phyloP scores from a whole-genome alignment of 2,113 vertebrate genomes.

The Dasyornis broadbenti region DNA sequence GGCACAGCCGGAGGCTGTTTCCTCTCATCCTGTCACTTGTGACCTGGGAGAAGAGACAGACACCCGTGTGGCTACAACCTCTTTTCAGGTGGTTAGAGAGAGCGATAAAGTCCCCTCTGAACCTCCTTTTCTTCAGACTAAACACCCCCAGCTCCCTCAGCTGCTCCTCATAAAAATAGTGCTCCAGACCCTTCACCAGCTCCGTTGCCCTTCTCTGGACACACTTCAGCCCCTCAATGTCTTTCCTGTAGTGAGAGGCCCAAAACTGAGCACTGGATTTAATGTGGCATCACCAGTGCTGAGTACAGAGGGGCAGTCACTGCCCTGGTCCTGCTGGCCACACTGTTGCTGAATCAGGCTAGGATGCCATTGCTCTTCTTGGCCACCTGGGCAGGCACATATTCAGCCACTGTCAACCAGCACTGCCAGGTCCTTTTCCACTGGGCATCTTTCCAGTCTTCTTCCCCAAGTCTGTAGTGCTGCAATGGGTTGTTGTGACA shows the following conservation, averaged over 20 bases:
- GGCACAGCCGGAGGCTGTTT: not conserved
- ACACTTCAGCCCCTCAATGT: rapidly evolving
- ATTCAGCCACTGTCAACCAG: not conserved
- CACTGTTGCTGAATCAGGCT: too few species aligned
- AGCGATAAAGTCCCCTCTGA: not conserved
- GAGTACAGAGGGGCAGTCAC: not conserved
- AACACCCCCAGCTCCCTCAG: not conserved
- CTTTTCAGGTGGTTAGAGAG: not conserved
- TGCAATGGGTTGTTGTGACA: not conserved
- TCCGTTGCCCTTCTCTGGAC: not conserved
- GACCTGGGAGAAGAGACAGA: not conserved
- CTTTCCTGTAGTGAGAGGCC: not conserved
- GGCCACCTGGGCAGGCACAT: not conserved
- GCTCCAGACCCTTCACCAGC: not conserved
- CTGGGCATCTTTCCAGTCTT: not conserved
- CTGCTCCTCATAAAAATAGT: not conserved
- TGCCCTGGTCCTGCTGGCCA: not conserved
- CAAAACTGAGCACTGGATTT: not conserved
- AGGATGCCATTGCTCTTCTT: not conserved
- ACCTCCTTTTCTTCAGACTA: not conserved
- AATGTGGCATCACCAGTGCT: not conserved
- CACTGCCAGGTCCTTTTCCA: not conserved
- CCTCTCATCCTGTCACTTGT: not conserved
- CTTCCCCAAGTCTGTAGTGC: not conserved
- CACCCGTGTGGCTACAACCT: not conserved